Conservation (phyloP, 1,140 invertebrate genomes). For the Magallana gigas region DNA sequence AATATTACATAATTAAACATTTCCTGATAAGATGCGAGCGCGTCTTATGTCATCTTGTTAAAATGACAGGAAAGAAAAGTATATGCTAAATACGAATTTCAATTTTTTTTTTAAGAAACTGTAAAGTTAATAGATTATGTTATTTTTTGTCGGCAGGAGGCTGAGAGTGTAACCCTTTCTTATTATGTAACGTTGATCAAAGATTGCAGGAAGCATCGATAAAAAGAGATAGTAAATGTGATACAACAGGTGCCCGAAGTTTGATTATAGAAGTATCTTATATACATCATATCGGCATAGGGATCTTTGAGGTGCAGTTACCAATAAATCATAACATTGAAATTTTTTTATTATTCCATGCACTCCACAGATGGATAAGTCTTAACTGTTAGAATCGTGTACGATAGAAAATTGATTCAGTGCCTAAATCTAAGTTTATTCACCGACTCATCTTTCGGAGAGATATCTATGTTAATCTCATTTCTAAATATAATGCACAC, state of each 20-base stretch:
- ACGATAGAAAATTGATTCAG: neutral
- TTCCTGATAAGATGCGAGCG: neutral
- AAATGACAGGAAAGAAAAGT: neutral
- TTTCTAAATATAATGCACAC: slow-evolving; percentile 25
- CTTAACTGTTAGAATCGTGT: neutral
- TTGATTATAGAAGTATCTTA: neutral
- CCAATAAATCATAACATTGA: neutral
- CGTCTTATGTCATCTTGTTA: neutral
- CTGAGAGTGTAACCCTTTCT: neutral
- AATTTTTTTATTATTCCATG: neutral
- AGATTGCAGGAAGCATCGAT: slow-evolving; percentile 5
- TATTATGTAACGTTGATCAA: slow-evolving; percentile 13
- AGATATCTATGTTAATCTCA: neutral
- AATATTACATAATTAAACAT: slow-evolving; percentile 19
- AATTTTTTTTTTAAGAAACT: neutral
- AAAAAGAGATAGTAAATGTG: neutral
- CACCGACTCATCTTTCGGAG: neutral
- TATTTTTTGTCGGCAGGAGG: neutral
- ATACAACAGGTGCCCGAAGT: neutral
- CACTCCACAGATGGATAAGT: neutral
- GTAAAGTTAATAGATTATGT: neutral
- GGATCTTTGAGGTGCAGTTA: neutral
- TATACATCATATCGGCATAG: slow-evolving; percentile 5
- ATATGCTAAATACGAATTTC: slow-evolving; percentile 9
- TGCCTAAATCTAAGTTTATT: neutral